Conservation (phyloP, 1,140 invertebrate species). For the Popillia japonica region DNA sequence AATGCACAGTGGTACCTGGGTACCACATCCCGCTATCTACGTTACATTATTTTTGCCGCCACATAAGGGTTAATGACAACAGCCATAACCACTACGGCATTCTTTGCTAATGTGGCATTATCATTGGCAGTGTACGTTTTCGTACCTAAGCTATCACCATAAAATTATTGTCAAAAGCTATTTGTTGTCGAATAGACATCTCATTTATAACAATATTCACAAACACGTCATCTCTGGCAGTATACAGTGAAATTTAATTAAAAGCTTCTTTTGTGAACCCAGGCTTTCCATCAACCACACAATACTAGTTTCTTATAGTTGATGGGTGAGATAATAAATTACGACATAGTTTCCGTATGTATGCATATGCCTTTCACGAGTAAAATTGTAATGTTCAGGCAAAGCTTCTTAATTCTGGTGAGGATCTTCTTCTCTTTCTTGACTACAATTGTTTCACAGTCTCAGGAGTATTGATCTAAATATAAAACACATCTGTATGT, state of each 20-base stretch:
- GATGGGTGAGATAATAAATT: constrained; percentile 57
- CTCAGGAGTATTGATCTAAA: background rate
- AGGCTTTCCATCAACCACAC: constrained; percentile 52
- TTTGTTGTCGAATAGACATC: constrained; percentile 47
- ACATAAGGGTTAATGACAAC: constrained; percentile 55
- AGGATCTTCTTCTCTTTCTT: constrained; percentile 29
- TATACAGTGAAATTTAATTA: constrained; percentile 49
- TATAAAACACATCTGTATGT: no score
- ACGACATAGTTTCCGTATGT: constrained; percentile 58
- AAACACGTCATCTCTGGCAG: background rate
- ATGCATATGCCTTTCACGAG: constrained; percentile 58
- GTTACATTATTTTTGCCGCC: no score
- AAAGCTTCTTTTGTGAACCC: constrained; percentile 58
- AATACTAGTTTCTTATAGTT: constrained; percentile 57
- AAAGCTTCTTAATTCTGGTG: constrained; percentile 42
- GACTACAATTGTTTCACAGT: background rate
- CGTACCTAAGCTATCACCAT: constrained; percentile 51
- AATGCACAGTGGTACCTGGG: no score
- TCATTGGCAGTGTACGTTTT: constrained; percentile 45
- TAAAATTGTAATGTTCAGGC: constrained; percentile 60
- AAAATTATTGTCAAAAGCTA: constrained; percentile 37
- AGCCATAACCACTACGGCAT: constrained; percentile 57
- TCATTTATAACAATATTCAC: constrained; percentile 46
- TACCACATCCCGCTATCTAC: no score
- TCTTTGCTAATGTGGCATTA: constrained; percentile 50